phyloP scores from a whole-genome alignment of 2,888 invertebrate species.

The Epirrhoe tristata region DNA sequence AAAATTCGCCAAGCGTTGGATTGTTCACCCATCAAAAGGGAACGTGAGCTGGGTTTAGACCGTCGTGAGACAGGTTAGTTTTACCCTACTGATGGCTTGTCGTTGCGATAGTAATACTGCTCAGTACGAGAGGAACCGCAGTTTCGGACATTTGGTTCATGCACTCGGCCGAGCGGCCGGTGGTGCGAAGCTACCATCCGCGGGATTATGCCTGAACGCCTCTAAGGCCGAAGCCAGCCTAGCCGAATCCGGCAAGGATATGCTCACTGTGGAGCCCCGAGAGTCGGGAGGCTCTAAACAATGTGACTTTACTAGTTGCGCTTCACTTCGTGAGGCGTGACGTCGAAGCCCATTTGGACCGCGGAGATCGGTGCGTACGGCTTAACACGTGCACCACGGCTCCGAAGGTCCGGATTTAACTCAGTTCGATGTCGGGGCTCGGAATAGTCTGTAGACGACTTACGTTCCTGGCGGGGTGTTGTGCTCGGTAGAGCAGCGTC shows the following conservation, averaged over 20 bases:
- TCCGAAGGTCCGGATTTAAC: slow-evolving; percentile 49
- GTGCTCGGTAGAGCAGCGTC: slow-evolving; percentile 52
- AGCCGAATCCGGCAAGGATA: slow-evolving; percentile 59
- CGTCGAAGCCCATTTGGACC: slow-evolving; percentile 66
- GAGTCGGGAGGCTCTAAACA: slow-evolving; percentile 78
- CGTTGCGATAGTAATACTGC: slow-evolving; percentile 85
- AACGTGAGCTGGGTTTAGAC: slow-evolving; percentile 89
- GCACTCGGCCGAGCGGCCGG: slow-evolving; percentile 81
- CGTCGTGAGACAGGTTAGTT: slow-evolving; percentile 88
- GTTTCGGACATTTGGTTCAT: slow-evolving; percentile 74
- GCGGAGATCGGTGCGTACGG: slow-evolving; percentile 46
- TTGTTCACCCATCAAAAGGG: slow-evolving; percentile 89
- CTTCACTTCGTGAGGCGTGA: slow-evolving; percentile 60
- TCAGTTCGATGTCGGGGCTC: slow-evolving; percentile 82
- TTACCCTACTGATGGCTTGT: slow-evolving; percentile 85
- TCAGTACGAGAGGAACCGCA: slow-evolving; percentile 59
- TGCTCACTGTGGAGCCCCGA: slow-evolving; percentile 61
- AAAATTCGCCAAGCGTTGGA: slow-evolving; percentile 89
- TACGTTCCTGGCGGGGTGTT: slow-evolving; percentile 83
- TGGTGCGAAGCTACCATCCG: slow-evolving; percentile 81
- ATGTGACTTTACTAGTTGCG: slow-evolving; percentile 47
- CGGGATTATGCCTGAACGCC: slow-evolving; percentile 82
- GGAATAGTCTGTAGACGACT: slow-evolving; percentile 87
- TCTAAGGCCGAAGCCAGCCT: slow-evolving; percentile 82
- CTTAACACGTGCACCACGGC: slow-evolving; percentile 58